Evolutionary conservation across 2,797 vertebrate genomes (phyloP).

Genomic region (Tympanoctomys barrerae): DNA sequence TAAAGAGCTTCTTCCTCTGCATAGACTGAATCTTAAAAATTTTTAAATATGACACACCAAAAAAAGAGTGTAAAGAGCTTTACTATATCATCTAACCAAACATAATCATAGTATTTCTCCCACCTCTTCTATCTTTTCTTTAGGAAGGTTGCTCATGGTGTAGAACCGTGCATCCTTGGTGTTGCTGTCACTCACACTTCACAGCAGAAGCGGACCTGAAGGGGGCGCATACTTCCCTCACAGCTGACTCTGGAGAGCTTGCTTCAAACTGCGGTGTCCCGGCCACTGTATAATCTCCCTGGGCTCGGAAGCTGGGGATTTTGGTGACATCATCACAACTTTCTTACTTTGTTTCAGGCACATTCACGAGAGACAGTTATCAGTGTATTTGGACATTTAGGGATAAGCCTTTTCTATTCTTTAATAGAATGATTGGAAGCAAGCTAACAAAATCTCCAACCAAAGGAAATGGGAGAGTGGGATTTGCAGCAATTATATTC

Average conservation of each 20-base stretch:
- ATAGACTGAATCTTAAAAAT: constrained; percentile 22
- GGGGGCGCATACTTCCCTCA: not conserved
- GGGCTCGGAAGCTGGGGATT: constrained; percentile 24
- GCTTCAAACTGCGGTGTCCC: not conserved
- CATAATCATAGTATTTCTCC: constrained; percentile 45
- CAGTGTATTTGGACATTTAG: constrained; percentile 28
- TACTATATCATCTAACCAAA: constrained; percentile 39
- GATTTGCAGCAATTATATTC: not conserved
- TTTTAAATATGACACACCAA: not conserved
- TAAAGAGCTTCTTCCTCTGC: not conserved
- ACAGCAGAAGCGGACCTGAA: not conserved
- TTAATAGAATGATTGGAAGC: constrained; percentile 42
- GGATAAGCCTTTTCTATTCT: constrained; percentile 41
- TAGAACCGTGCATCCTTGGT: not conserved
- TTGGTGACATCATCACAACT: constrained; percentile 47
- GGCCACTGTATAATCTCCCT: not conserved
- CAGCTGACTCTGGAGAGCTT: constrained; percentile 7
- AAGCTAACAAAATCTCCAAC: constrained; percentile 51
- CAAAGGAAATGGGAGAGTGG: not conserved
- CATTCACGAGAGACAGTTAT: constrained; percentile 42
- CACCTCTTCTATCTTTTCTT: constrained; percentile 28
- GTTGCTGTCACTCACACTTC: not conserved
- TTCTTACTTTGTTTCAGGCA: constrained; percentile 27
- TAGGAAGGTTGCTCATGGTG: constrained; percentile 25
- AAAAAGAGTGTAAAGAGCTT: constrained; percentile 20